Evolutionary conservation across 2,888 invertebrate genomes (phyloP), one percentile per base, ranked within the genome.

Genomic region (Lacanobia wlatinum): DNA sequence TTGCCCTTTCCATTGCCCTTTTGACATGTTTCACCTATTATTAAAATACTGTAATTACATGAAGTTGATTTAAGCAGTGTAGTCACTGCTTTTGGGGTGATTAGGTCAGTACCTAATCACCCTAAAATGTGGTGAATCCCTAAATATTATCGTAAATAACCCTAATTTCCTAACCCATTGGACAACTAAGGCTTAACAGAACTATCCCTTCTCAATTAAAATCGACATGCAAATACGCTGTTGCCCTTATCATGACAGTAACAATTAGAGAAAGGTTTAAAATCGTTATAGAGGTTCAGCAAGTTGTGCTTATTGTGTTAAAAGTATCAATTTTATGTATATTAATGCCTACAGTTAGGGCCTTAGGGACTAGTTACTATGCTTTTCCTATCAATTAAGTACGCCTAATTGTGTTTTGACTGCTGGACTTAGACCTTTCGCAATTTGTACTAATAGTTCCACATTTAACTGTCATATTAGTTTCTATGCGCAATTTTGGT

Each of bases 261-360:
- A 68, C 79, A 76, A 82, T 84, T 78, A 84, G 64, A 38, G 34
- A 68, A 65, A 63, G 75, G 80, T 59, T 60, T 68, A 14, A 34
- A 53, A 14, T 53, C 14, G 34, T 67, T 70, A 69, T 64, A 61
- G 61, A 70, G 66, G 66, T 50, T 23, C 59, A 38, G 48, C n/a
- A 43, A 78, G 28, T 56, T 62, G 67, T 61, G 56, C 34, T 72
- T 62, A 82, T 82, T 60, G 61, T 70, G 0, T 50, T 34, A 21
- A 1, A 10, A 60, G 23, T 60, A 46, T 62, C 21, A 48, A 48
- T 77, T 77, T 14, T 48, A 59, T 34, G 38, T 9, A 34, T 59
- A 59, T 59, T 58, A 34, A n/a, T 12, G 40, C 21, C 28, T 23
- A 9, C 10, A 38, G 14, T 52, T 12, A 23, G 6, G 6, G 21